A percentile compares a stretch with the other conserved stretches of the same genome.
Conservation (phyloP, 2,113 vertebrate species). For the Axis porcinus region DNA sequence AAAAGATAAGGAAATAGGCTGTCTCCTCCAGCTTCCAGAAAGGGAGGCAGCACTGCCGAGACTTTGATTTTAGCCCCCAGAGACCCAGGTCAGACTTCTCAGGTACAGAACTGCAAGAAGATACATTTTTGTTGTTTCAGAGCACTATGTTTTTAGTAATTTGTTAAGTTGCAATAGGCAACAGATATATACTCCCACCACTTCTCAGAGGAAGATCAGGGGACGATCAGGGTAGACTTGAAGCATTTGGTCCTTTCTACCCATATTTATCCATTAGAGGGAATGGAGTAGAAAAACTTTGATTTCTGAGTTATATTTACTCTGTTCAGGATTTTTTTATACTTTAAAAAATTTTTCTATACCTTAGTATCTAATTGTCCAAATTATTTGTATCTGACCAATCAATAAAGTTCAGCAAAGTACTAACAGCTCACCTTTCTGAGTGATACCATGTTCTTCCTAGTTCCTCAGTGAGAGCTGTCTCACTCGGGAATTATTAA, state of each 20-base stretch:
- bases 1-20: neutral
- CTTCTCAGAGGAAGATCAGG: neutral
- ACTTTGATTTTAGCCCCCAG: neutral
- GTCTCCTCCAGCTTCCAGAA: neutral
- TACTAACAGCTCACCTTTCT: neutral
- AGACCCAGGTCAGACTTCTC: neutral
- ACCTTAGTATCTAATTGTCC: neutral
- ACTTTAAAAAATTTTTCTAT: neutral
- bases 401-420: neutral
- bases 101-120: neutral
- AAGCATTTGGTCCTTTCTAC: neutral
- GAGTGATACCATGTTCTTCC: neutral
- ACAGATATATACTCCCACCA: fast-evolving
- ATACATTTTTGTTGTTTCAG: neutral
- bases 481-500: neutral
- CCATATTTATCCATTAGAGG: neutral
- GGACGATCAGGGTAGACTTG: neutral
- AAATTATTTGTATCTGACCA: neutral
- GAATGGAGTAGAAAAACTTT: neutral
- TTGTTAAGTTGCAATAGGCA: neutral
- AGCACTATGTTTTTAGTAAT: neutral
- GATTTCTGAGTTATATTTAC: neutral
- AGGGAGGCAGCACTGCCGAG: neutral
- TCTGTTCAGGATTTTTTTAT: neutral
- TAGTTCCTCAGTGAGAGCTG: neutral